A percentile compares a stretch with the other conserved stretches of the same genome.
phyloP scores from a whole-genome alignment of 2,888 invertebrate species.

The Diplazon laetatorius region DNA sequence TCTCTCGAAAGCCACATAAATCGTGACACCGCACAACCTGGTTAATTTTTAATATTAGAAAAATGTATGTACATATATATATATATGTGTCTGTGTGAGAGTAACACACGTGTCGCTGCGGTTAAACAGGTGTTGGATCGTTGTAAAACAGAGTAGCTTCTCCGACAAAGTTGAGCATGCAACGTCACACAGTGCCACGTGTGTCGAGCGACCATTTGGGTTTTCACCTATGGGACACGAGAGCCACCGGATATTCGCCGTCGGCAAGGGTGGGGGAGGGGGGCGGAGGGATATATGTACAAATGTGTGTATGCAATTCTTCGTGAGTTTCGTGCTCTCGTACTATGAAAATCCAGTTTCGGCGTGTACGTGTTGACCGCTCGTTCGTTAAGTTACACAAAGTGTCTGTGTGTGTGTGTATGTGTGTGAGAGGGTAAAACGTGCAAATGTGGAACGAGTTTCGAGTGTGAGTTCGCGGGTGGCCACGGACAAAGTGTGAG shows the following conservation, averaged over 20 bases:
- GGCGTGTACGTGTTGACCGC: slow-evolving; percentile 23
- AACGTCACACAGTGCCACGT: neutral
- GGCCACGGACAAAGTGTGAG: slow-evolving; percentile 55
- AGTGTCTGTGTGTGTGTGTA: slow-evolving; percentile 13
- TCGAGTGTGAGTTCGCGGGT: slow-evolving; percentile 47
- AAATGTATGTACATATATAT: no score
- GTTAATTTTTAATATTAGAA: neutral
- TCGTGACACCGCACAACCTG: no score
- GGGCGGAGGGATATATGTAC: no score
- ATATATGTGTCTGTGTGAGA: neutral
- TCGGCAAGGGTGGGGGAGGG: no score
- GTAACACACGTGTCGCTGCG: neutral
- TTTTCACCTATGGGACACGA: neutral
- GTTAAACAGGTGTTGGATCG: slow-evolving; percentile 20
- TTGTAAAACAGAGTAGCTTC: neutral
- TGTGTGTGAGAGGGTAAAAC: no score
- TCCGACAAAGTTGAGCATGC: neutral
- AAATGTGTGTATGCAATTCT: slow-evolving; percentile 1
- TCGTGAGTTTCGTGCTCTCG: neutral
- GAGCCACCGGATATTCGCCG: neutral
- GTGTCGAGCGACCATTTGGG: no score
- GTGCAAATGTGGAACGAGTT: neutral
- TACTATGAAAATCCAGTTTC: slow-evolving; percentile 32
- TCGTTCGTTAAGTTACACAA: slow-evolving; percentile 37
- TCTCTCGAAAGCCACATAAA: no score